Evolutionary conservation across 2,113 vertebrate genomes (phyloP), one percentile per base, ranked within the genome.

Genomic region (Corythornis vintsioides): DNA sequence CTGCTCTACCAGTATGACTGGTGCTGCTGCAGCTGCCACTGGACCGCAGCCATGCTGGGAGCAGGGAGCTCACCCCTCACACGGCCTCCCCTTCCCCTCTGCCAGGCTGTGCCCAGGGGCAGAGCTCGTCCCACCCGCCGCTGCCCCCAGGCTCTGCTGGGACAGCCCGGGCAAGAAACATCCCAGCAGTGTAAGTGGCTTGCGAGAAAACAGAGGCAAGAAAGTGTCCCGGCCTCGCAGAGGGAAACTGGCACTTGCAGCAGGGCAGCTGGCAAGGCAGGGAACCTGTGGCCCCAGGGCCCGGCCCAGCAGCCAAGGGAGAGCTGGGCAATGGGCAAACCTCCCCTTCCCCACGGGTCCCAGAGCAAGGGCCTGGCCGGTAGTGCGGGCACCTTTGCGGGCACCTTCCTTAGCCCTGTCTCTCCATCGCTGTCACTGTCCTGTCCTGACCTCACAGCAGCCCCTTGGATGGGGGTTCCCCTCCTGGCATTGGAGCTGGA

Each of bases 321-420:
- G 26, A 56, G 26, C 25, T 7, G 40, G 59, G 50, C 40, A 19
- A 52, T 48, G 66, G 33, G 57, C 40, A 47, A 85, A 45, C 21
- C 3, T 1, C 38, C 63, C 8, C 1, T 3, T 38, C 38, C 55
- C 45, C 3, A 1, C 31, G 7, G 55, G 45, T 17, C 18, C 38
- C 55, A 45, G 55, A 13, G 16, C 35, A 5, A 1, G n/a, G 28
- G 22, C 60, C 17, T 9, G 7, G 11, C 69, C 20, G 21, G 21
- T 60, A 38, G 53, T 60, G 25, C 3, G 17, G 50, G 17, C 22
- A 38, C 38, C 38, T 38, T 38, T 38, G 70, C 42, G 19, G 19
- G 16, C 19, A 10, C 21, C 33, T 50, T 50, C 6, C 2, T 33
- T 29, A 59, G 52, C 35, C 50, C 48, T 48, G 20, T 14, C 56